Conservation (phyloP, 30 jellyfish, hydroid and myxozoan species). For the Catostylus mosaicus region DNA sequence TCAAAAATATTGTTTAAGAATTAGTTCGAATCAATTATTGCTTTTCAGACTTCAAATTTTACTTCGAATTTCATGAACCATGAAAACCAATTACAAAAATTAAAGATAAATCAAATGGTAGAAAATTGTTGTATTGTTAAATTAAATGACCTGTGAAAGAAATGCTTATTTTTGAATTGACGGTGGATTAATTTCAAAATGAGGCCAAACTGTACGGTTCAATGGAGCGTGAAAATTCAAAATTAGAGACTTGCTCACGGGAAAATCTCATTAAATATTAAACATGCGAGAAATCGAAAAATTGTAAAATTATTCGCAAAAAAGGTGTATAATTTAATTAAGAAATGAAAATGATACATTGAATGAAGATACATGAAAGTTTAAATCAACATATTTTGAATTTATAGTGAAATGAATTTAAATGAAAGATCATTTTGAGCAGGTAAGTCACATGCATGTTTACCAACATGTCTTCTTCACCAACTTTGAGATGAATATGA, state of each 20-base stretch:
- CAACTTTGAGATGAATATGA: too few relatives aligned
- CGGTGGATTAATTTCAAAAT: not conserved
- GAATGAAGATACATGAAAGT: too few relatives aligned
- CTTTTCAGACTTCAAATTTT: too few relatives aligned
- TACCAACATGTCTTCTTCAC: too few relatives aligned
- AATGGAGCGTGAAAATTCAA: constrained; percentile 63
- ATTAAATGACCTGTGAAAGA: not conserved
- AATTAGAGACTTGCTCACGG: constrained; percentile 49
- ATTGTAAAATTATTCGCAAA: not conserved
- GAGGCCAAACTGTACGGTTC: constrained; percentile 55
- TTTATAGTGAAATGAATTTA: not conserved
- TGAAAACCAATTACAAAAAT: too few relatives aligned
- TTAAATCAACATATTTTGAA: too few relatives aligned
- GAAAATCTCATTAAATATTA: constrained; percentile 15
- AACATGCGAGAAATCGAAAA: not conserved
- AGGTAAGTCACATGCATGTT: too few relatives aligned
- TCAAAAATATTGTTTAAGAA: too few relatives aligned
- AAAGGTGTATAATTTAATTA: too few relatives aligned
- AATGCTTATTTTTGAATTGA: not conserved
- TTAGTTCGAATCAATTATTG: too few relatives aligned
- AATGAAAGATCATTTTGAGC: not conserved
- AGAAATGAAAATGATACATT: too few relatives aligned
- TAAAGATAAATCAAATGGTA: not conserved
- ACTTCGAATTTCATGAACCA: too few relatives aligned
- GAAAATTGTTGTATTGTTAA: not conserved